phyloP scores from a whole-genome alignment of 2,113 vertebrate species.

The Scomber japonicus region DNA sequence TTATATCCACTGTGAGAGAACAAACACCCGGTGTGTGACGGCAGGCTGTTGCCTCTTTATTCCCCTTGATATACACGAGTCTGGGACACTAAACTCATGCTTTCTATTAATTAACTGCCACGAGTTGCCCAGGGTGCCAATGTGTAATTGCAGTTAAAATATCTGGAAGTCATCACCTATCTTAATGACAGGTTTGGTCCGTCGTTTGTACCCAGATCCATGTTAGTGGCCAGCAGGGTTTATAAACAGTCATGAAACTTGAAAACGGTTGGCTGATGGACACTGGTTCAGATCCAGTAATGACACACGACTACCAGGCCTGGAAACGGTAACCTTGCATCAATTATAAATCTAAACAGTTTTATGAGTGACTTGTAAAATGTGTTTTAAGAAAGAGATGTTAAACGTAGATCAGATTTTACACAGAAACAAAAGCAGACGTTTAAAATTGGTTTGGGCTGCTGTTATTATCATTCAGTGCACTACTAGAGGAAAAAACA shows the following conservation, averaged over 20 bases:
- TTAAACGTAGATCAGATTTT: no score
- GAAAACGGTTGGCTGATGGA: constrained; percentile 64
- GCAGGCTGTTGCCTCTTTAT: background rate
- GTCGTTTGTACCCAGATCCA: constrained; percentile 18
- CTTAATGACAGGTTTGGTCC: constrained; percentile 44
- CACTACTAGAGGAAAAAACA: no score
- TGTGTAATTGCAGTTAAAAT: constrained; percentile 46
- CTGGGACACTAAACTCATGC: background rate
- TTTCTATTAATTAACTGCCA: constrained; percentile 41
- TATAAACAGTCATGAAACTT: constrained; percentile 72
- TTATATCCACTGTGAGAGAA: constrained; percentile 13
- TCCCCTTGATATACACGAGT: background rate
- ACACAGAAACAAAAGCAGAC: no score
- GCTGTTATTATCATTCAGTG: no score
- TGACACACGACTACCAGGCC: constrained; percentile 40
- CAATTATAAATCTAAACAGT: constrained; percentile 43
- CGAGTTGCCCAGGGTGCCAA: background rate
- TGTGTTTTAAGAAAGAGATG: no score
- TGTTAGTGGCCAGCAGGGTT: constrained; percentile 5
- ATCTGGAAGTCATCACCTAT: constrained; percentile 68
- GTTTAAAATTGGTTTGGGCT: no score
- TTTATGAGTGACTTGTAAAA: no score
- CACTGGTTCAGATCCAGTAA: constrained; percentile 51
- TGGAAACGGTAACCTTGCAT: constrained; percentile 37
- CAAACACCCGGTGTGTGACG: background rate